These are phyloP conservation scores for Cotesia typhae DNA, from an alignment of 1,140 invertebrate species.

Conservation along the genomic window DNA sequence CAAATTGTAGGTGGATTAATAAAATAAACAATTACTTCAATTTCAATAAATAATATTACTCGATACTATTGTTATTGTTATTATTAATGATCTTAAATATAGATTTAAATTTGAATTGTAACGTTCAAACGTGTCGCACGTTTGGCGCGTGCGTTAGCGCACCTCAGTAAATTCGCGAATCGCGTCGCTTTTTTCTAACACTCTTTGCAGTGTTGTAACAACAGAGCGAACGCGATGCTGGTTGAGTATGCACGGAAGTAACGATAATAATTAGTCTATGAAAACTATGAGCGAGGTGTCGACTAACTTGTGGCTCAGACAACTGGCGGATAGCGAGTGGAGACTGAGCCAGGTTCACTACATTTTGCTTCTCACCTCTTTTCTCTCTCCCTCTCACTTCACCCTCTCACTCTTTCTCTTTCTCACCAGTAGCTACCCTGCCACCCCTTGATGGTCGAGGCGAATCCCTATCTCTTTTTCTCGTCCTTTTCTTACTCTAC, in stretches of 20 bases:
- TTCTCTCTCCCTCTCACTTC: conserved; percentile 22
- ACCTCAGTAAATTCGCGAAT: conserved; percentile 16
- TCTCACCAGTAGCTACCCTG: neutral
- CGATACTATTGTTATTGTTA: too few relatives aligned
- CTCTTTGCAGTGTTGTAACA: conserved; percentile 4
- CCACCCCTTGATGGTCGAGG: conserved; percentile 8
- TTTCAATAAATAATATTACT: too few relatives aligned
- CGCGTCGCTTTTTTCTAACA: too few relatives aligned
- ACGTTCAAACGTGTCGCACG: neutral
- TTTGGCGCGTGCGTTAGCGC: conserved; percentile 17
- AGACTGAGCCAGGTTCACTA: conserved; percentile 40
- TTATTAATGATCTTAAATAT: too few relatives aligned
- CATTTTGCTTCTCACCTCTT: conserved; percentile 32
- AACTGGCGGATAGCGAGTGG: conserved; percentile 42
- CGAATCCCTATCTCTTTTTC: neutral
- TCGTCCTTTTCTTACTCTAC: conserved; percentile 1
- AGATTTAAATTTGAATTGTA: neutral
- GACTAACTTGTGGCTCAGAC: conserved; percentile 42
- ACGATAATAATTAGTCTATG: neutral
- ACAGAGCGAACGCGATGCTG: conserved; percentile 28
- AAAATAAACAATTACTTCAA: too few relatives aligned
- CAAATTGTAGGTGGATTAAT: too few relatives aligned
- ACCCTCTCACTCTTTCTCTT: conserved; percentile 9
- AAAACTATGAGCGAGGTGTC: conserved; percentile 43
- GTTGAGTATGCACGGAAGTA: conserved; percentile 27